These are phyloP conservation scores for Venusia cambrica DNA, from an alignment of 2,888 invertebrate species.

Conservation along the genomic window DNA sequence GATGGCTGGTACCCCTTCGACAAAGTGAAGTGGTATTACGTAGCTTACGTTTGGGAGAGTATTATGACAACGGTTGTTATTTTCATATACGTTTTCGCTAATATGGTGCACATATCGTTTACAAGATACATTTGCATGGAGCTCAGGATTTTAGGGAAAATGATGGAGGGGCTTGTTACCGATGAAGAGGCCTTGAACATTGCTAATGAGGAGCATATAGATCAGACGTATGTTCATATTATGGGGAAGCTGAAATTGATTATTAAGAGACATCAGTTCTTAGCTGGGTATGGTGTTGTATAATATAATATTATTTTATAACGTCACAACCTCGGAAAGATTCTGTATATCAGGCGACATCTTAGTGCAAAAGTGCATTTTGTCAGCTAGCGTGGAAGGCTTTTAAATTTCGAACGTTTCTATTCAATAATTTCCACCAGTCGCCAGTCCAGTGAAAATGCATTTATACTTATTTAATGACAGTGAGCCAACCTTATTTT, in stretches of 20 bases:
- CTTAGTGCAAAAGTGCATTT: too few species aligned
- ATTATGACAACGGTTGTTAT: conserved; percentile 58
- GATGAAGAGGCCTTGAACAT: conserved; percentile 42
- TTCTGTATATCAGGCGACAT: too few species aligned
- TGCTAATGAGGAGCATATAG: conserved; percentile 21
- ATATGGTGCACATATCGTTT: conserved; percentile 51
- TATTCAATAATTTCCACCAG: too few species aligned
- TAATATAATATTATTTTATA: too few species aligned
- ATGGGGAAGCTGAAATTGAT: conserved; percentile 48
- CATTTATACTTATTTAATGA: too few species aligned
- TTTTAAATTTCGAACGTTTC: too few species aligned
- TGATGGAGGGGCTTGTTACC: conserved; percentile 45
- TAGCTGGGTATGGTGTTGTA: conserved; percentile 43
- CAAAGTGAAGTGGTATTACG: conserved; percentile 56
- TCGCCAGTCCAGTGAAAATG: too few species aligned
- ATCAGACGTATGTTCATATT: conserved; percentile 37
- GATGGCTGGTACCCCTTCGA: conserved; percentile 72
- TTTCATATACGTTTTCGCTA: conserved; percentile 45
- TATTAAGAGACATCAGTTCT: conserved; percentile 47
- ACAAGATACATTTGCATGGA: conserved; percentile 62
- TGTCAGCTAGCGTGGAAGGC: too few species aligned
- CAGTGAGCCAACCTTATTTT: too few species aligned
- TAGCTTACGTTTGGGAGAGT: conserved; percentile 60
- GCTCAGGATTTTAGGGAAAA: conserved; percentile 50
- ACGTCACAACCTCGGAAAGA: too few species aligned